Base-by-base conservation (phyloP, 2,113 vertebrate species). In the Physeter macrocephalus region DNA sequence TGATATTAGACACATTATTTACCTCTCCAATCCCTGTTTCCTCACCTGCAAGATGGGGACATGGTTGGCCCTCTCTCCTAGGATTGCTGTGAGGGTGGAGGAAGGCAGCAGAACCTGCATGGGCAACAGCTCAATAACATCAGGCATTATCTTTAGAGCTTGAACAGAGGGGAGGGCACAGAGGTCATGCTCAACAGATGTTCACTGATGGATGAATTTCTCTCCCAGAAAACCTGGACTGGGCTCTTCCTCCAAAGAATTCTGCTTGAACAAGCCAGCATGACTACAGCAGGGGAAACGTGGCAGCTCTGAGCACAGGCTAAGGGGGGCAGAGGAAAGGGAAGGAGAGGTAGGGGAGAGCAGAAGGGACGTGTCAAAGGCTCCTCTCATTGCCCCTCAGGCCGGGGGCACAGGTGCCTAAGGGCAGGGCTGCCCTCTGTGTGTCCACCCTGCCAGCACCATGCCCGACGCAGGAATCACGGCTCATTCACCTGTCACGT, bases 381-480 rank as follows among this genome's bases (percentile, higher is more conserved):
- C 46, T 49, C 59, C 7, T 0, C 0, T 4, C 14, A 6, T 15
- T 39, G 15, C 5, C 14, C 23, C 29, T 57, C 15, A 34, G 62
- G 5, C 62, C 23, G 43, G 10, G 52, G 43, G 11, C 0, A 59
- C 86, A 36, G 6, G 20, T 54, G 12, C 39, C 64, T 29, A 43
- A 23, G 41, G 74, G 57, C 25, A 17, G 66, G 49, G 49, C 46
- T 57, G n/a, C 6, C 49, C 8, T 7, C 10, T 2, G 25, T 27
- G 34, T 1, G 11, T 43, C n/a, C 3, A 11, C 34, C 10, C 15
- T 34, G 1, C n/a, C 2, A 3, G 43, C 52, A 31, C 2, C 0
- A 10, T 34, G 21, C 69, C 78, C 3, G 36, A 54, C 0, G 0
- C 3, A 39, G 36, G 12, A 15, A 2, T 2, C 11, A 14, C 15